Evolutionary conservation across 2,113 vertebrate species (phyloP).

Genomic region (Felis catus): F.catus_Fca126_mat1.0 CM031419.1:73879501-73880000

Average conservation of each 20-base stretch:
- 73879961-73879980: conserved; percentile 53
- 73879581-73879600: conserved; percentile 57
- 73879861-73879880: conserved; percentile 59
- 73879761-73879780: conserved; percentile 66
- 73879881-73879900: conserved; percentile 53
- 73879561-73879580: conserved; percentile 53
- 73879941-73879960: conserved; percentile 56
- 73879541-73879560: conserved; percentile 58
- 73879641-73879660: conserved; percentile 65
- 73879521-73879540: conserved; percentile 59
- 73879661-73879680: conserved; percentile 58
- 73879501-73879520: conserved; percentile 33
- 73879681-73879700: conserved; percentile 63
- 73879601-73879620: neutral
- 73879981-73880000: conserved; percentile 45
- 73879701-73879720: conserved; percentile 53
- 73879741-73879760: conserved; percentile 70
- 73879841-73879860: conserved; percentile 76
- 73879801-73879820: conserved; percentile 70
- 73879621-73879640: conserved; percentile 32
- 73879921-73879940: conserved; percentile 63
- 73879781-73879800: conserved; percentile 70
- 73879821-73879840: conserved; percentile 76
- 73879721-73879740: conserved; percentile 70
- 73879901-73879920: conserved; percentile 47